phyloP scores from a whole-genome alignment of 2,797 vertebrate genomes.

The Myoxocephalus aenaeus region DNA sequence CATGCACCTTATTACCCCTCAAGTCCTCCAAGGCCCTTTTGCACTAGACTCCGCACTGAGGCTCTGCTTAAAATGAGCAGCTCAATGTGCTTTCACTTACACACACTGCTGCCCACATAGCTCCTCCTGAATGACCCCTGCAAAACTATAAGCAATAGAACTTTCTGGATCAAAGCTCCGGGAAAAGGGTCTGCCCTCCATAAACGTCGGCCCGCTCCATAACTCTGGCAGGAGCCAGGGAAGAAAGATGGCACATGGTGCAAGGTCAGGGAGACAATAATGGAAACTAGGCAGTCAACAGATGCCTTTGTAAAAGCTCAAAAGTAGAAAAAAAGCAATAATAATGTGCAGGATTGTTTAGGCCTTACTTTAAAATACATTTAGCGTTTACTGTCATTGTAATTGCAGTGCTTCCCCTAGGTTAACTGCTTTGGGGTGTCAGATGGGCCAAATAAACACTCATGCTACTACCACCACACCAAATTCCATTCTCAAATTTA shows the following conservation, averaged over 20 bases:
- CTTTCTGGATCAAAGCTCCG: conserved; percentile 79
- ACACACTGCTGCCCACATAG: conserved; percentile 67
- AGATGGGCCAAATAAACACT: neutral
- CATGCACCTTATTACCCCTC: conserved; percentile 36
- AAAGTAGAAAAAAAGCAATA: neutral
- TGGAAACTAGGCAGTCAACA: conserved; percentile 64
- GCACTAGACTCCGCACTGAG: conserved; percentile 13
- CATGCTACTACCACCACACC: neutral
- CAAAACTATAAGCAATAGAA: conserved; percentile 67
- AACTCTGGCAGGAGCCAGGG: conserved; percentile 72
- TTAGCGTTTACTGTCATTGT: neutral
- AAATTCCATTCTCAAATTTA: neutral
- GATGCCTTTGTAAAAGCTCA: conserved; percentile 40
- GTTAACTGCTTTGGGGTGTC: neutral
- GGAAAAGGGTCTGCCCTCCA: conserved; percentile 72
- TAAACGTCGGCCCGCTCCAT: conserved; percentile 74
- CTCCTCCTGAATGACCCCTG: conserved; percentile 73
- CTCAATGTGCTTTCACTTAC: conserved; percentile 79
- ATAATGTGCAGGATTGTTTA: neutral
- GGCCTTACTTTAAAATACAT: neutral
- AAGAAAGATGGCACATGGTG: conserved; percentile 72
- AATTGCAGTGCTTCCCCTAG: neutral
- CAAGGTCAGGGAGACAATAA: conserved; percentile 67
- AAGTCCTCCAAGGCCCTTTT: conserved; percentile 37
- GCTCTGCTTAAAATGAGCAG: conserved; percentile 41